Percentiles rank a stretch among this genome's conserved stretches.
phyloP scores from a whole-genome alignment of 2,113 vertebrate genomes.

The Uria lomvia region DNA sequence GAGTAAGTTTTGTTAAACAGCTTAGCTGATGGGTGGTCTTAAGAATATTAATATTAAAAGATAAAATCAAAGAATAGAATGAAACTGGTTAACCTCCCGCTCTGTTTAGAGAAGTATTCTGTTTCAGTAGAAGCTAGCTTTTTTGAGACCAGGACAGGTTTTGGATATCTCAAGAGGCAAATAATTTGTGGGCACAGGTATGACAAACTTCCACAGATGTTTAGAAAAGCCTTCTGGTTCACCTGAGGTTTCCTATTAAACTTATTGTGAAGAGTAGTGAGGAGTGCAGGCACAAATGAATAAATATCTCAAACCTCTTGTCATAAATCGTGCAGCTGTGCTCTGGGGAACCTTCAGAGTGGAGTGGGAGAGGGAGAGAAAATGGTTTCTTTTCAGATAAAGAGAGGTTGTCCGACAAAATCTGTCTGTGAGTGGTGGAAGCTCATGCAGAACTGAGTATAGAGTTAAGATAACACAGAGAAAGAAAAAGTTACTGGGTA shows the following conservation, averaged over 20 bases:
- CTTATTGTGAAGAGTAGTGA: constrained; percentile 17
- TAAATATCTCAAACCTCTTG: not conserved
- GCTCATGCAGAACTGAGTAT: not conserved
- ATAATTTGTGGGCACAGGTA: constrained; percentile 21
- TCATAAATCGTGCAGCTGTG: not conserved
- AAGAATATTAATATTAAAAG: constrained; percentile 85
- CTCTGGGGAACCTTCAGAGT: not conserved
- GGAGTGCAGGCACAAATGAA: constrained; percentile 15
- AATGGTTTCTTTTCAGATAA: not conserved
- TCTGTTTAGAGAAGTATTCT: constrained; percentile 71
- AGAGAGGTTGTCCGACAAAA: not conserved
- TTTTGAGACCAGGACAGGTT: constrained; percentile 48
- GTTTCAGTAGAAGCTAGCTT: constrained; percentile 59
- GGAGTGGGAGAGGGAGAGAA: not conserved
- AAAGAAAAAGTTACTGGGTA: not conserved
- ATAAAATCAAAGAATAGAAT: constrained; percentile 83
- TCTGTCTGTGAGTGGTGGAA: not conserved
- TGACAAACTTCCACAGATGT: constrained; percentile 44
- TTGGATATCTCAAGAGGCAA: constrained; percentile 47
- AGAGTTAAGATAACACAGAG: not conserved
- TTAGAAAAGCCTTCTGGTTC: constrained; percentile 48
- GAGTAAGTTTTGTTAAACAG: constrained; percentile 84
- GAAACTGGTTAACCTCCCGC: constrained; percentile 66
- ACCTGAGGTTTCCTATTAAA: constrained; percentile 20
- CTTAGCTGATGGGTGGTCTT: constrained; percentile 90